Base-by-base conservation (phyloP, 2,797 vertebrate species). In the Urophycis tenuis region DNA sequence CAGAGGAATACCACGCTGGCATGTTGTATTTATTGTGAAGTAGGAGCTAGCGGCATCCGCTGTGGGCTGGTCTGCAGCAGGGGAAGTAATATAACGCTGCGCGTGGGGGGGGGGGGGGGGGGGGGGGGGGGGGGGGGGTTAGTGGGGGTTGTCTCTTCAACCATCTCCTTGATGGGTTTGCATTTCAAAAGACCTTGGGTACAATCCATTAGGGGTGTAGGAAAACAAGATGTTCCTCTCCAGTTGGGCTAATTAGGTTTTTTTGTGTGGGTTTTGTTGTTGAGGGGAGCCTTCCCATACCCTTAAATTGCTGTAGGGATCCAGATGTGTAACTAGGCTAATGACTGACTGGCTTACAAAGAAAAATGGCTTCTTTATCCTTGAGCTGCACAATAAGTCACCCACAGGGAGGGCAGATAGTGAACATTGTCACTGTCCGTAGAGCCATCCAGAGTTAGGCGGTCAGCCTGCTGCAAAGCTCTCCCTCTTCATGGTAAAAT, bases 261-360 rank as follows among this genome's bases (percentile, higher is more conserved):
- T 87, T 64, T 69, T 31, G 32, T 71, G 29, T 86, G 85, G 81
- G 87, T 88, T 87, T 32, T 71, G 29, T 71, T 71, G 29, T 86
- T 85, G 81, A 19, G 86, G 85, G 82, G 89, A 91, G 84, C 84
- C 87, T 85, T 33, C 91, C 89, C 84, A 85, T 89, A 91, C 90
- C 86, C 88, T 91, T 91, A 92, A 90, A 92, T 87, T 87, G 87
- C 90, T 91, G 83, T 87, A 84, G 87, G 91, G 88, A 92, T 92
- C 91, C 92, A 93, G 92, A 93, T 93, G 92, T 93, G 90, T 89
- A 93, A 92, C 88, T 92, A 89, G 91, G 88, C 91, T 93, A 93
- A 93, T 93, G 92, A 93, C 91, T 93, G 90, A 91, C 87, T 91
- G 90, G 85, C 87, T 92, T 92, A 92, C 91, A 92, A 91, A 92